A percentile compares a stretch with the other conserved stretches of the same genome.
Conservation (phyloP, 2,113 vertebrate species). For the Chaetodon auriga region DNA sequence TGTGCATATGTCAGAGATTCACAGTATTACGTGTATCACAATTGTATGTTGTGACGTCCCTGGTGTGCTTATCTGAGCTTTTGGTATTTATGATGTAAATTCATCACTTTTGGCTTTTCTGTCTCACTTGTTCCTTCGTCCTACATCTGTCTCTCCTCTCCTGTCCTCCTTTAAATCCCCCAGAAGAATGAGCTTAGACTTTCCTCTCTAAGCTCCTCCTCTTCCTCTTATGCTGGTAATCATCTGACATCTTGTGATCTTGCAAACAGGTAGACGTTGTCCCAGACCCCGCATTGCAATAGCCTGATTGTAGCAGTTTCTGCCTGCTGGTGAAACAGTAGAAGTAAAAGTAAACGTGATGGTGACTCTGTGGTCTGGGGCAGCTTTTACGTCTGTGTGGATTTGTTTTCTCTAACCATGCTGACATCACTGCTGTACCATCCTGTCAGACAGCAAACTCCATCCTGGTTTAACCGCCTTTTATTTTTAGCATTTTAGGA, state of each 20-base stretch:
- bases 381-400: slow-evolving; percentile 57
- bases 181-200: slow-evolving; percentile 89
- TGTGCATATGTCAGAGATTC: slow-evolving; percentile 20
- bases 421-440: slow-evolving; percentile 55
- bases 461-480: neutral
- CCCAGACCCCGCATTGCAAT: slow-evolving; percentile 15
- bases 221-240: slow-evolving; percentile 85
- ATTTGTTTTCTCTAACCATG: slow-evolving; percentile 51
- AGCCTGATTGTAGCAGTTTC: neutral
- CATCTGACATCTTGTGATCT: slow-evolving; percentile 70
- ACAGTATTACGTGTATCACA: slow-evolving; percentile 26
- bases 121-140: slow-evolving; percentile 60
- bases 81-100: slow-evolving; percentile 31
- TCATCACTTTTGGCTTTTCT: slow-evolving; percentile 59
- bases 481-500: neutral
- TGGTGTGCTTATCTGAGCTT: slow-evolving; percentile 24
- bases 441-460: slow-evolving; percentile 1
- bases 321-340: neutral
- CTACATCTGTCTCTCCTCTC: slow-evolving; percentile 60
- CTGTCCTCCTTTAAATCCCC: slow-evolving; percentile 61
- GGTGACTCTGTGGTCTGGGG: slow-evolving; percentile 24
- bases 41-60: slow-evolving; percentile 10
- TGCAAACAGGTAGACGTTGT: slow-evolving; percentile 47
- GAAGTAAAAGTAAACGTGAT: neutral
- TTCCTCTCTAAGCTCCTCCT: slow-evolving; percentile 87